Base-by-base conservation (phyloP, 2,888 invertebrate species). In the Ischnus inquisitorius region DNA sequence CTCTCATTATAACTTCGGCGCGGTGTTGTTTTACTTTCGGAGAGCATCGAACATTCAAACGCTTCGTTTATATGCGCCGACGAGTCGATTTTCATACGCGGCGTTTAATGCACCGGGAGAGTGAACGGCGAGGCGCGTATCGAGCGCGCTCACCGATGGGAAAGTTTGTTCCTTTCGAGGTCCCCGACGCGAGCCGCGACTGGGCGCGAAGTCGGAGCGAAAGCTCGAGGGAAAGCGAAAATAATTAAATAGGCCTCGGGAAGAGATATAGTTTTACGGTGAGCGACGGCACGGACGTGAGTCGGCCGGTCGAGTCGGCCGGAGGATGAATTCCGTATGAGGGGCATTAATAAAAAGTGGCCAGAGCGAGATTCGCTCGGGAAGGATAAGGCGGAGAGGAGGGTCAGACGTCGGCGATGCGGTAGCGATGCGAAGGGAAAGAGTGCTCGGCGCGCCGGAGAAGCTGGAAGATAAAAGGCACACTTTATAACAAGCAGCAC, bases 401-500 rank as follows among this genome's bases (percentile, higher is more conserved):
- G 74, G 68, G 67, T 68, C 78, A 77, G 64, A 67, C 46, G 43
- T 69, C 6, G 34, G 71, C 16, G 74, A n/a, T n/a, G 57, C n/a
- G 41, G 14, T 60, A 65, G 62, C 57, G 43, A 48, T 25, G 51
- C 22, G 39, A 62, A n/a, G 62, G 69, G 60, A 62, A 46, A 34
- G 78, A 77, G 54, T 41, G 69, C 54, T 39, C 68, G 72, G 51
- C 72, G 67, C 41, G 64, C 79, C 43, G 25, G 82, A 65, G 78
- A 76, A 72, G 82, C 75, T 6, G 54, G 54, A 85, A 85, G 86
- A 88, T 86, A 87, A 88, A 90, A 87, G 87, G 85, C 81, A 65
- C 79, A 86, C 84, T 87, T 87, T 87, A 85, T 87, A 88, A 89
- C 87, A 87, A 87, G 88, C 85, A 83, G 85, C 88, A 88, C 88